Evolutionary conservation across 1,140 invertebrate genomes (phyloP).

Genomic region (Rhopalosiphum maidis): DNA sequence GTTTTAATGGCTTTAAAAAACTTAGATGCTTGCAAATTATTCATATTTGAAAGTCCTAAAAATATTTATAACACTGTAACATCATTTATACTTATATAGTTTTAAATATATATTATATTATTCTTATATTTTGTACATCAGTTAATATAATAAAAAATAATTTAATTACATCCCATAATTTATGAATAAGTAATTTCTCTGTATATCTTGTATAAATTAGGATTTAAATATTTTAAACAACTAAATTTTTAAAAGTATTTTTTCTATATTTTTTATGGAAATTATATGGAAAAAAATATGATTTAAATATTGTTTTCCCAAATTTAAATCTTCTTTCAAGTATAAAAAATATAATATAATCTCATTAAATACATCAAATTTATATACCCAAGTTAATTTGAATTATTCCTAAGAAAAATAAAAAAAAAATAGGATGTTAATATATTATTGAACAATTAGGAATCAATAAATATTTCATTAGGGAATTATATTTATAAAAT

Average conservation of each 20-base stretch:
- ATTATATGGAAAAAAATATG: background rate
- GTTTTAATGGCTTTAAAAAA: conserved; percentile 36
- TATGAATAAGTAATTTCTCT: background rate
- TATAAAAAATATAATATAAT: no score
- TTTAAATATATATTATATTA: background rate
- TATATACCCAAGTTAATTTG: no score
- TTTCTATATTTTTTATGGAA: background rate
- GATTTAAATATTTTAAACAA: background rate
- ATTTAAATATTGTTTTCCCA: no score
- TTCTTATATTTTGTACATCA: background rate
- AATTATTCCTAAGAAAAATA: no score
- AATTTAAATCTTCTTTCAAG: no score
- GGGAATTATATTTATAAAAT: no score
- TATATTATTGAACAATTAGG: no score
- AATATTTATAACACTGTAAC: background rate
- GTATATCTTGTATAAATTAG: background rate
- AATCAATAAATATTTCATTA: no score
- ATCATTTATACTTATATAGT: background rate
- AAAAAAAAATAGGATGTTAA: no score
- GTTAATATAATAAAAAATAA: background rate
- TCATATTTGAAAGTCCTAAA: conserved; percentile 14
- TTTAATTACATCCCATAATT: background rate
- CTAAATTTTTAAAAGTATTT: background rate
- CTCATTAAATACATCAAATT: no score
- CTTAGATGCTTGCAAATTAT: background rate